Evolutionary conservation across 1,140 invertebrate species (phyloP), one percentile per base, ranked within the genome.

Genomic region (Rhopalosiphum padi): DNA sequence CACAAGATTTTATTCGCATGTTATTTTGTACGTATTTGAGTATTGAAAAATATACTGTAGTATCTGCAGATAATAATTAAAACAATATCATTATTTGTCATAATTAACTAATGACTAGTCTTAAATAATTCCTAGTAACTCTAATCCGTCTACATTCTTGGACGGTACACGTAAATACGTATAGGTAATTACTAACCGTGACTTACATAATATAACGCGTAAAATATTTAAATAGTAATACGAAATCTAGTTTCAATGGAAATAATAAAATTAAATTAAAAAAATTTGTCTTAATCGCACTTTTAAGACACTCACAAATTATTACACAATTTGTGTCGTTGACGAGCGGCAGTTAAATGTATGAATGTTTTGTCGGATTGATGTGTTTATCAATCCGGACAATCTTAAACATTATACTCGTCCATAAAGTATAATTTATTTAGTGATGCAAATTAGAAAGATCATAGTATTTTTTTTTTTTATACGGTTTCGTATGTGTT

Each of bases 121-220:
- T 77, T 77, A n/a, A 77, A 77, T n/a, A 77, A n/a, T 77, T 77
- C 60, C 60, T 21, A 77, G 30, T 77, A 77, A 77, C n/a, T 77
- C 60, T 77, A 77, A 77, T 77, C 60, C 60, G 15, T 77, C 15
- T 15, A 77, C n/a, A 77, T 77, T 77, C 18, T 77, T 8, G n/a
- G 0, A n/a, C 30, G 30, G 60, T 77, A 77, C 30, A 60, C 41
- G 41, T 41, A 30, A 35, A n/a, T 77, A 35, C 3, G 37, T 37
- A 77, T 68, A 18, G 53, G 53, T n/a, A 77, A 77, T 77, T n/a
- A 77, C 15, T 77, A 23, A 30, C 30, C 60, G 30, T 68, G 60
- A 77, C 21, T 77, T 77, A 77, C 15, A 77, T 77, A 77, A 77
- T 77, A n/a, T n/a, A 77, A 68, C 30, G 30, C 11, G 11, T 68